Evolutionary conservation across 1,140 invertebrate species (phyloP).

Genomic region (Hypothenemus hampei): DNA sequence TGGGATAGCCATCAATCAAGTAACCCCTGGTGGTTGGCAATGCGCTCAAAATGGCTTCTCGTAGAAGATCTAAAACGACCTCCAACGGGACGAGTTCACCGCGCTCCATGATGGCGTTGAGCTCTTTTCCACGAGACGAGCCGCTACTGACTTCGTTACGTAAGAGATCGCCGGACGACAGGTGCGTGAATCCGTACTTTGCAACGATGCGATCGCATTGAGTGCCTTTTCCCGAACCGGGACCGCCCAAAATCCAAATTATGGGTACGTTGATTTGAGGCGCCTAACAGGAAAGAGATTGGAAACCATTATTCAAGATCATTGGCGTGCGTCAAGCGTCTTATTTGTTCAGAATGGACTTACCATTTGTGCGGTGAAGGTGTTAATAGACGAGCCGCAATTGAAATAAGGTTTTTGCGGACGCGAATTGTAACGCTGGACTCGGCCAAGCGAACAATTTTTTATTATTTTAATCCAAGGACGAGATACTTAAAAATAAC

Average conservation of each 20-base stretch:
- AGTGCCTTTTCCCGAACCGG: slow-evolving; percentile 85
- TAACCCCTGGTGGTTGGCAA: slow-evolving; percentile 75
- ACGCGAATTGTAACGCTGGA: too few relatives aligned
- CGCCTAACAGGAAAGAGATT: too few relatives aligned
- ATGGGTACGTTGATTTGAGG: slow-evolving; percentile 54
- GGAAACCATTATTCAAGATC: too few relatives aligned
- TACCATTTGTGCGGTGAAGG: too few relatives aligned
- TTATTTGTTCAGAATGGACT: too few relatives aligned
- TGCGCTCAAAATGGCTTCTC: slow-evolving; percentile 74
- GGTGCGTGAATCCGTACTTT: slow-evolving; percentile 82
- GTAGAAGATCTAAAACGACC: slow-evolving; percentile 80
- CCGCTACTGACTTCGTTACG: slow-evolving; percentile 78
- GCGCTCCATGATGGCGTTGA: slow-evolving; percentile 82
- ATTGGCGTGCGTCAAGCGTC: too few relatives aligned
- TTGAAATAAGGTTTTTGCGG: too few relatives aligned
- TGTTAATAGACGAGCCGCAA: too few relatives aligned
- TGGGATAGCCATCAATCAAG: slow-evolving; percentile 94
- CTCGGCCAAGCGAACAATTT: too few relatives aligned
- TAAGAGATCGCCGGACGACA: slow-evolving; percentile 88
- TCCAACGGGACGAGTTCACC: slow-evolving; percentile 86
- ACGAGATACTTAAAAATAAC: too few relatives aligned
- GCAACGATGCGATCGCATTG: slow-evolving; percentile 83
- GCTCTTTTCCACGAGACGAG: slow-evolving; percentile 71
- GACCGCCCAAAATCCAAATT: slow-evolving; percentile 77
- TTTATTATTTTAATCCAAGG: too few relatives aligned